Evolutionary conservation across 2,113 vertebrate species (phyloP).

Genomic region (Channa argus): DNA sequence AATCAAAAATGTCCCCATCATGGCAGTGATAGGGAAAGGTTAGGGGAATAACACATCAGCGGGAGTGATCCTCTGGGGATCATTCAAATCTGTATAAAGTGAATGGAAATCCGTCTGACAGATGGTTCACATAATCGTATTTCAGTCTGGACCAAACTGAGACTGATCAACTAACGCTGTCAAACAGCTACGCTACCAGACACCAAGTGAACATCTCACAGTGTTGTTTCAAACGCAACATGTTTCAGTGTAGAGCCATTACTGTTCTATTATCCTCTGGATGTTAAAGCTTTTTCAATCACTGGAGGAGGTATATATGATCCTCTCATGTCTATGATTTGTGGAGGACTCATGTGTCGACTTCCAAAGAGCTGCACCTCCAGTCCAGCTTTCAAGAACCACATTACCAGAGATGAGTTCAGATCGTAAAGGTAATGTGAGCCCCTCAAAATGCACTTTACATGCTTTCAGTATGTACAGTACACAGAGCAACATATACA

Average conservation of each 20-base stretch:
- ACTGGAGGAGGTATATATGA: neutral
- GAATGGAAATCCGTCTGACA: neutral
- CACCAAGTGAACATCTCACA: neutral
- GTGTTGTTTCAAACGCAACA: neutral
- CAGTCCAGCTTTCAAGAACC: conserved; percentile 52
- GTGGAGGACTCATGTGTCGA: neutral
- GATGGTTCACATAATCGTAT: neutral
- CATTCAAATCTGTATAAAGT: neutral
- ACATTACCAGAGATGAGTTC: conserved; percentile 65
- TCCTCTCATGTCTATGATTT: conserved; percentile 1
- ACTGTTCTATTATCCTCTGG: neutral
- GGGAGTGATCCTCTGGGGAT: neutral
- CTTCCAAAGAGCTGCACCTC: conserved; percentile 28
- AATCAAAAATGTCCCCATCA: no score
- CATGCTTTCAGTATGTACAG: conserved; percentile 43
- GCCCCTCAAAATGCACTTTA: conserved; percentile 59
- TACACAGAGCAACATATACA: conserved; percentile 51
- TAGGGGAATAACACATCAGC: no score
- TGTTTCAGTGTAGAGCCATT: neutral
- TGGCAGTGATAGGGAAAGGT: no score
- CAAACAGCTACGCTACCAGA: no score
- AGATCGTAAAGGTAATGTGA: conserved; percentile 74
- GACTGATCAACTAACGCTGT: neutral
- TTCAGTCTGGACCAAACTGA: neutral
- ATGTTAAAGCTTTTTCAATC: neutral